phyloP scores from a whole-genome alignment of 2,113 vertebrate species.

The Baryphthengus martii region DNA sequence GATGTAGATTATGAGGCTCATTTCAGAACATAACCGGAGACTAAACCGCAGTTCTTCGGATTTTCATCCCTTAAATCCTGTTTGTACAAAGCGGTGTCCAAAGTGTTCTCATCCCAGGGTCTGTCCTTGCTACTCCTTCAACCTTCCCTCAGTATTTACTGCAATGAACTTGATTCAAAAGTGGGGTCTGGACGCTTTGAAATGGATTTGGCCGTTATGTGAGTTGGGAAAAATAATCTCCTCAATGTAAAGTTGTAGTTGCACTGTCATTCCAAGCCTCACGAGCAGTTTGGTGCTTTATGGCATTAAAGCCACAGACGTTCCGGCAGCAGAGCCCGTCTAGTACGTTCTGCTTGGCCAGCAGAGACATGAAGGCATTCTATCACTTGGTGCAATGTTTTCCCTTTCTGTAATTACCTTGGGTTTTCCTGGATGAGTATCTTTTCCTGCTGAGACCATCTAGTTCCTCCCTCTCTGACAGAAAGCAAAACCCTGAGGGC shows the following conservation, averaged over 20 bases:
- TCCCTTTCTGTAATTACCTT: neutral
- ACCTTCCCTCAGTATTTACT: neutral
- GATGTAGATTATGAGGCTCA: neutral
- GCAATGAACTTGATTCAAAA: neutral
- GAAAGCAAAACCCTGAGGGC: neutral
- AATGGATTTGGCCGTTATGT: neutral
- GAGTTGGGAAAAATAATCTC: neutral
- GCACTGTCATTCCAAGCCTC: neutral
- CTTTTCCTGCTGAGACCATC: neutral
- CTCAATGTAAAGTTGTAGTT: neutral
- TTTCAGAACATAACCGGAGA: neutral
- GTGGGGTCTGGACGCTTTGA: neutral
- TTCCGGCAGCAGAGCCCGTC: neutral
- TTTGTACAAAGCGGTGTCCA: neutral
- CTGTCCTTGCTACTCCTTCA: neutral
- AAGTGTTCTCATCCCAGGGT: neutral
- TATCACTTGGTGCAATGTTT: neutral
- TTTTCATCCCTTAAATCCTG: neutral
- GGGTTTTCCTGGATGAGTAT: neutral
- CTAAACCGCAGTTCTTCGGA: neutral
- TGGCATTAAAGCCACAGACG: fast-evolving
- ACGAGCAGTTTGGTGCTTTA: neutral
- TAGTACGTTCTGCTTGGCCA: neutral
- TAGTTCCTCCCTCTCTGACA: neutral
- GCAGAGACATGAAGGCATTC: neutral